phyloP scores from a whole-genome alignment of 2,888 invertebrate genomes.

The Antitype chi region DNA sequence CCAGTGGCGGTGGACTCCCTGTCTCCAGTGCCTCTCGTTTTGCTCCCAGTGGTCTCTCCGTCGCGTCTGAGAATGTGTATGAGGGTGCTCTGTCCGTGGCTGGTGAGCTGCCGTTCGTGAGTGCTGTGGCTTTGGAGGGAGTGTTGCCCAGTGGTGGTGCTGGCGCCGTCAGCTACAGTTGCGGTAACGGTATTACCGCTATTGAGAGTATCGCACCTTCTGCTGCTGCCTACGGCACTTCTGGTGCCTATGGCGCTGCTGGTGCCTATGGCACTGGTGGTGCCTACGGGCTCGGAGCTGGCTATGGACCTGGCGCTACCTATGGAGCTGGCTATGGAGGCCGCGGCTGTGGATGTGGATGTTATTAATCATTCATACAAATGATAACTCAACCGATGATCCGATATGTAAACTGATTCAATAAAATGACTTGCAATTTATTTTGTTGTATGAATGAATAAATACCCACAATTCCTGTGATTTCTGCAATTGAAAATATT shows the following conservation, averaged over 20 bases:
- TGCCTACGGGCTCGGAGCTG: neutral
- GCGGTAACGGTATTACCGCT: slow-evolving; percentile 50
- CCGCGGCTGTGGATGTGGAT: too few species aligned
- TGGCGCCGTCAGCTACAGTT: slow-evolving; percentile 70
- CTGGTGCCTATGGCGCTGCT: too few species aligned
- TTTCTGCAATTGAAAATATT: too few species aligned
- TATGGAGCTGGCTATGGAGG: slow-evolving; percentile 6
- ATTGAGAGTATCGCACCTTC: too few species aligned
- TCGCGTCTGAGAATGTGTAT: neutral
- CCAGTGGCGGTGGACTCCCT: slow-evolving; percentile 19
- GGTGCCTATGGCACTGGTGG: neutral
- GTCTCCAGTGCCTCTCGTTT: neutral
- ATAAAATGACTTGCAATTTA: too few species aligned
- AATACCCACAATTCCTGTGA: too few species aligned
- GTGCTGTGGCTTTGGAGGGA: too few species aligned
- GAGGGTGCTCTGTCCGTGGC: slow-evolving; percentile 48
- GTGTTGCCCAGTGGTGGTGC: slow-evolving; percentile 67
- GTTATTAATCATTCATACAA: too few species aligned
- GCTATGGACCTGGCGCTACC: neutral
- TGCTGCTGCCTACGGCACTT: too few species aligned
- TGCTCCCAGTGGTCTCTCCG: neutral
- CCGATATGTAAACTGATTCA: too few species aligned
- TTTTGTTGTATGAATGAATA: too few species aligned
- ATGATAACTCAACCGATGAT: too few species aligned
- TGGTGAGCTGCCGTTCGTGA: slow-evolving; percentile 67